phyloP scores from a whole-genome alignment of 1,140 invertebrate species.

The Dendrolimus punctatus region DNA sequence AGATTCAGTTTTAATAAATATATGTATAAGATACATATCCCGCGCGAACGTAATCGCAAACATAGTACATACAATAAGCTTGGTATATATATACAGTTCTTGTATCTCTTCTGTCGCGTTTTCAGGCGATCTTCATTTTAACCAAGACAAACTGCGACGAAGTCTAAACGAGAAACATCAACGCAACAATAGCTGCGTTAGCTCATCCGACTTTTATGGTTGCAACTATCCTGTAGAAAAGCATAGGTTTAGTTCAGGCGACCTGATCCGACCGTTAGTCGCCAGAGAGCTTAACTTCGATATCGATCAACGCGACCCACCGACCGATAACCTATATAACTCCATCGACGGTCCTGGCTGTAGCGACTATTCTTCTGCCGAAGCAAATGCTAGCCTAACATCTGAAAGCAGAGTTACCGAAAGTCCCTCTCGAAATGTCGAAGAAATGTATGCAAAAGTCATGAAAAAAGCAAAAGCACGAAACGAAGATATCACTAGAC shows the following conservation, averaged over 20 bases:
- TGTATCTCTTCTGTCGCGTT: neutral
- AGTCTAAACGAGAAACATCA: slow-evolving; percentile 71
- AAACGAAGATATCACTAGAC: slow-evolving; percentile 30
- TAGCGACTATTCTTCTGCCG: slow-evolving; percentile 49
- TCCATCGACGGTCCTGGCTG: slow-evolving; percentile 55
- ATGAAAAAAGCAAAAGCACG: slow-evolving; percentile 76
- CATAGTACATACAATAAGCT: too few species aligned
- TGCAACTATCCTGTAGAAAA: slow-evolving; percentile 71
- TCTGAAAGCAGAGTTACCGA: slow-evolving; percentile 75
- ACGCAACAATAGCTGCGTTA: slow-evolving; percentile 69
- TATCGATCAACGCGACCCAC: slow-evolving; percentile 42
- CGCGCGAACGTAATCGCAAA: too few species aligned
- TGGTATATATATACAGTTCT: too few species aligned
- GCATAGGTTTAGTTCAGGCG: slow-evolving; percentile 65
- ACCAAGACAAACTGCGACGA: slow-evolving; percentile 62
- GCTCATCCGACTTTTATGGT: slow-evolving; percentile 69
- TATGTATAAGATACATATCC: too few species aligned
- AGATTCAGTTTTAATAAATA: too few species aligned
- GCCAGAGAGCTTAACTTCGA: slow-evolving; percentile 63
- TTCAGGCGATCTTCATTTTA: slow-evolving; percentile 64
- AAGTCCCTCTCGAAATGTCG: slow-evolving; percentile 77
- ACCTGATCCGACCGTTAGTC: slow-evolving; percentile 55
- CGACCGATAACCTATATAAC: slow-evolving; percentile 59
- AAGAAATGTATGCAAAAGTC: slow-evolving; percentile 92
- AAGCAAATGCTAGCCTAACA: slow-evolving; percentile 43